phyloP scores from a whole-genome alignment of 30 jellyfish, hydroid and myxozoan genomes.

The Cassiopea andromeda region DNA sequence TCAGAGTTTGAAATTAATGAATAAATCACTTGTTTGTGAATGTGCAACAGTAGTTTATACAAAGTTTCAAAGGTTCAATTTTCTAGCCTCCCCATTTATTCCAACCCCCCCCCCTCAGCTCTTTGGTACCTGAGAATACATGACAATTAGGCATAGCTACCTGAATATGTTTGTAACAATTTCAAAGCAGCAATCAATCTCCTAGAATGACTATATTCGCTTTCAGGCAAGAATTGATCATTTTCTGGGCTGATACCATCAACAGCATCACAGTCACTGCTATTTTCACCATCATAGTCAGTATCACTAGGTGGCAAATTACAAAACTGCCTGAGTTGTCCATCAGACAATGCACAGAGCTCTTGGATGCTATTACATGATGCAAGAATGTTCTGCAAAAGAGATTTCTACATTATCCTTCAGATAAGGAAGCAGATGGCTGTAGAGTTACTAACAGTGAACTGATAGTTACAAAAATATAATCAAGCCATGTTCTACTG shows the following conservation, averaged over 20 bases:
- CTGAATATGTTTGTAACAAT: slow-evolving; percentile 72
- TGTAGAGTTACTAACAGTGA: too few relatives aligned
- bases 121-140: background rate
- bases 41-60: too few relatives aligned
- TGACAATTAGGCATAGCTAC: slow-evolving; percentile 11
- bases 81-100: too few relatives aligned
- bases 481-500: too few relatives aligned
- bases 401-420: background rate
- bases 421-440: too few relatives aligned
- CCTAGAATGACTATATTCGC: slow-evolving; percentile 41
- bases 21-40: too few relatives aligned
- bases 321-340: slow-evolving; percentile 53
- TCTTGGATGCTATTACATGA: slow-evolving; percentile 58
- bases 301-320: slow-evolving; percentile 27
- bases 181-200: slow-evolving; percentile 81
- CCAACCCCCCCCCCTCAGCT: too few relatives aligned
- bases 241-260: slow-evolving; percentile 18
- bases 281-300: slow-evolving; percentile 59
- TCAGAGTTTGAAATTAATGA: too few relatives aligned
- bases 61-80: too few relatives aligned
- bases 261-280: slow-evolving; percentile 8
- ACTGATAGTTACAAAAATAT: too few relatives aligned
- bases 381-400: slow-evolving; percentile 50
- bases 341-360: slow-evolving; percentile 77
- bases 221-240: slow-evolving; percentile 9